A percentile compares a stretch with the other conserved stretches of the same genome.
Conservation (phyloP, 2,888 invertebrate species). For the Drosophila algonquin region DNA sequence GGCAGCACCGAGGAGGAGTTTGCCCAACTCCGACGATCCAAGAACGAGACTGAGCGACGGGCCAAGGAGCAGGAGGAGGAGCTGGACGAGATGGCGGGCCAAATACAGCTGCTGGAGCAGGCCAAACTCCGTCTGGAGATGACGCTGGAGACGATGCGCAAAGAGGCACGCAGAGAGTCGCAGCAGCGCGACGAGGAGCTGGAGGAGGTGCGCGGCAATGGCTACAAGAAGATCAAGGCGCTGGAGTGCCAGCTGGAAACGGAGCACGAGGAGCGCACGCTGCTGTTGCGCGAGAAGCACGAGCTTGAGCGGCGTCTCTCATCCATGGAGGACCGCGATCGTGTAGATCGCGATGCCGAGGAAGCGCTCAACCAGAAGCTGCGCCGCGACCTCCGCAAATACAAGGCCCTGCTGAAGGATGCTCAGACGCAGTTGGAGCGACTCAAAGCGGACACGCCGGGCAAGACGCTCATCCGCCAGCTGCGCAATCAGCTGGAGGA, state of each 20-base stretch:
- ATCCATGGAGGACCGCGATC: slow-evolving; percentile 90
- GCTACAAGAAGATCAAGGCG: slow-evolving; percentile 96
- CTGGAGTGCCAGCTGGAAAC: slow-evolving; percentile 96
- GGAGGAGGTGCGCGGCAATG: slow-evolving; percentile 94
- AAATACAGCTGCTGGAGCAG: slow-evolving; percentile 94
- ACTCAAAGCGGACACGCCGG: slow-evolving; percentile 93
- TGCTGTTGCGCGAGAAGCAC: slow-evolving; percentile 93
- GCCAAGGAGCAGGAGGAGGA: slow-evolving; percentile 96
- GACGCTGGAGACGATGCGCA: slow-evolving; percentile 95
- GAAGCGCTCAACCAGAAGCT: slow-evolving; percentile 89
- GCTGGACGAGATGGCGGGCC: slow-evolving; percentile 96
- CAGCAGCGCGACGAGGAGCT: slow-evolving; percentile 96
- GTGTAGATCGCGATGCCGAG: slow-evolving; percentile 89
- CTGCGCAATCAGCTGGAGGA: slow-evolving; percentile 95
- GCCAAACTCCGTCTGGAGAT: slow-evolving; percentile 96
- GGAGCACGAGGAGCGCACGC: slow-evolving; percentile 95
- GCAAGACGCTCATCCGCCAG: slow-evolving; percentile 90
- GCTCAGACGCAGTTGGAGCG: slow-evolving; percentile 96
- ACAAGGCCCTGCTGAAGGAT: slow-evolving; percentile 94
- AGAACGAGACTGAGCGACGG: slow-evolving; percentile 94
- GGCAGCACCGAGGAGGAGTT: slow-evolving; percentile 94
- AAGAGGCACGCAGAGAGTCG: slow-evolving; percentile 94
- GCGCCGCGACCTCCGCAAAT: slow-evolving; percentile 93
- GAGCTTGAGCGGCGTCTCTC: slow-evolving; percentile 94
- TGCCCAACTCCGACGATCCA: slow-evolving; percentile 91